Base-by-base conservation (phyloP, 2,113 vertebrate genomes). In the Sarotherodon lohbergeri region DNA sequence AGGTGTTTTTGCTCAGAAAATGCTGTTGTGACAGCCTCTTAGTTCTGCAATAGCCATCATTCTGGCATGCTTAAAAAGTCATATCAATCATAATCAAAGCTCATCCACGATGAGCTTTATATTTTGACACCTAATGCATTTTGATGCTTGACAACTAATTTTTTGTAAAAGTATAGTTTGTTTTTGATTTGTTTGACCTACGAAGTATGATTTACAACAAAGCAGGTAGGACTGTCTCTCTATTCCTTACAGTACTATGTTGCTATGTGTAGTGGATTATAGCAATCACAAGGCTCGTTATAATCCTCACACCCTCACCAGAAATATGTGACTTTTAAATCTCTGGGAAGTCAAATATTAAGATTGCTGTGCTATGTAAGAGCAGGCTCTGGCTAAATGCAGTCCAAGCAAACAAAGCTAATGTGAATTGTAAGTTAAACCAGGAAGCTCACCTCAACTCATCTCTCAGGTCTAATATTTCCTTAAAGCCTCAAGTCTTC, bases 251-350 rank as follows among this genome's bases (percentile, higher is more conserved):
- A 48, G 24, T 48, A 29, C 43, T 48, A 19, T 29, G 59, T 79
- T 63, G 66, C 68, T 81, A 82, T 82, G 90, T 78, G 82, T 82
- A 86, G 81, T 85, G 86, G 88, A 93, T 93, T 92, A 90, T 82
- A 61, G 82, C 88, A 90, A 85, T 89, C 81, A 61, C 79, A 80
- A 55, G 68, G 61, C 83, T 81, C 83, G 32, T 46, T 89, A 73
- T 91, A 93, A 93, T 92, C 89, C 85, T 90, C 32, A 8, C 85
- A 82, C 87, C 83, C 88, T 81, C 71, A 86, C 57, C 83, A 85
- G 78, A 61, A 41, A n/a, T 78, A 55, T 86, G 36, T 52, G 80
- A 80, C 90, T 86, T 91, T 79, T 83, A 91, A 88, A 91, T 87
- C 80, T 87, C 82, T 57, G 76, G 41, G 83, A 91, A 91, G 66